Evolutionary conservation across 2,888 invertebrate species (phyloP).

Genomic region (Hyposoter didymator): DNA sequence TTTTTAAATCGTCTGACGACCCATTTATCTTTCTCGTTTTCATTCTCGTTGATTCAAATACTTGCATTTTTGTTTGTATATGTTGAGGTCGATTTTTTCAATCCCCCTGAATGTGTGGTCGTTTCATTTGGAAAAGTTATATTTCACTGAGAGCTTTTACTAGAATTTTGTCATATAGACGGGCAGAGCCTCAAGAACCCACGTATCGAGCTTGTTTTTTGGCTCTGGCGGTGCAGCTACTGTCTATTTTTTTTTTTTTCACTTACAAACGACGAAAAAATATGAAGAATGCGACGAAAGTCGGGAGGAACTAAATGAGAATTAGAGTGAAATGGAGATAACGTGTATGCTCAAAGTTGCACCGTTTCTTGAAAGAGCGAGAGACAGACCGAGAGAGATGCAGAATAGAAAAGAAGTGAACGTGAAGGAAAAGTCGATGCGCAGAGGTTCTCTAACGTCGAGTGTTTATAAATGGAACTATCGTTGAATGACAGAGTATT

Average conservation of each 20-base stretch:
- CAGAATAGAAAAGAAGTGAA: background rate
- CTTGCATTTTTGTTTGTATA: background rate
- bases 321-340: slow-evolving; percentile 6
- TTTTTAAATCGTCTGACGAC: background rate
- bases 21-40: background rate
- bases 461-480: background rate
- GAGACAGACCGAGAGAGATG: background rate
- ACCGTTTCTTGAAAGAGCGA: background rate
- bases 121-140: background rate
- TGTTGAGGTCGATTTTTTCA: background rate
- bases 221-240: background rate
- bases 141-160: slow-evolving; percentile 18
- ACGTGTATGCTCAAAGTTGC: background rate
- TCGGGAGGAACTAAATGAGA: background rate
- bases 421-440: background rate
- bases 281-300: background rate
- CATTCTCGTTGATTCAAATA: background rate
- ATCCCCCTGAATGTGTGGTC: background rate
- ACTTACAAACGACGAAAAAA: slow-evolving; percentile 10
- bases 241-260: background rate
- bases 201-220: slow-evolving; percentile 29
- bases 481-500: background rate
- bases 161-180: background rate
- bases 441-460: slow-evolving; percentile 7
- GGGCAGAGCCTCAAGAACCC: background rate